A percentile compares a stretch with the other conserved stretches of the same genome.
Evolutionary conservation across 92 coral and sea anemone genomes (phyloP).

Genomic region (Zoanthus sociatus): DNA sequence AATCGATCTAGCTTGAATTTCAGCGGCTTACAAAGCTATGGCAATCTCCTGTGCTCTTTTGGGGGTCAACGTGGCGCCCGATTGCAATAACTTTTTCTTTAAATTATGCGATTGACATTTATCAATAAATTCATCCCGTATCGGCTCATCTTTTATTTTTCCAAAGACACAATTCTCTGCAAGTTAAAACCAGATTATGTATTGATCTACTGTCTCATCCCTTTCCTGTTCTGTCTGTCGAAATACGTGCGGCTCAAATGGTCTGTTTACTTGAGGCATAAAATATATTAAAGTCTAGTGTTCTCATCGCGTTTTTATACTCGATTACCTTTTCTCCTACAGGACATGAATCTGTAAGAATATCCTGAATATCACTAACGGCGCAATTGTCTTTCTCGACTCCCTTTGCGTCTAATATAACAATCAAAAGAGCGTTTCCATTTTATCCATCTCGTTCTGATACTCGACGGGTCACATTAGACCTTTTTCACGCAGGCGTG

Average conservation of each 20-base stretch:
- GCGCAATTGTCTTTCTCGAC: constrained; percentile 18
- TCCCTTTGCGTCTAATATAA: constrained; percentile 63
- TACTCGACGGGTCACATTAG: background rate
- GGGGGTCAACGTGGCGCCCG: background rate
- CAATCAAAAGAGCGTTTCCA: constrained; percentile 71
- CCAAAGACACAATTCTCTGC: background rate
- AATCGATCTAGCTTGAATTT: background rate
- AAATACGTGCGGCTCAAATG: constrained; percentile 45
- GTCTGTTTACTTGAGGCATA: constrained; percentile 40
- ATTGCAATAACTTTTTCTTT: background rate
- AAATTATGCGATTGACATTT: background rate
- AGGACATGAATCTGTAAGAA: background rate
- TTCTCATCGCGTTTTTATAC: background rate
- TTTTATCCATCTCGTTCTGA: constrained; percentile 44
- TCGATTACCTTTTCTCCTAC: background rate
- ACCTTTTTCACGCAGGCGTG: too few species aligned
- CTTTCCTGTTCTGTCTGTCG: constrained; percentile 28
- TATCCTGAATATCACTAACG: background rate
- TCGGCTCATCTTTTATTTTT: background rate
- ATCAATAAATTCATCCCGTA: background rate
- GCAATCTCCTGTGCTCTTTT: background rate
- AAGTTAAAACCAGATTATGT: background rate
- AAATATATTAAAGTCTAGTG: constrained; percentile 34
- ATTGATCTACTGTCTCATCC: constrained; percentile 30
- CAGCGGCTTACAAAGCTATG: background rate